Evolutionary conservation across 2,888 invertebrate genomes (phyloP), one percentile per base, ranked within the genome.

Genomic region (Nebria salina): DNA sequence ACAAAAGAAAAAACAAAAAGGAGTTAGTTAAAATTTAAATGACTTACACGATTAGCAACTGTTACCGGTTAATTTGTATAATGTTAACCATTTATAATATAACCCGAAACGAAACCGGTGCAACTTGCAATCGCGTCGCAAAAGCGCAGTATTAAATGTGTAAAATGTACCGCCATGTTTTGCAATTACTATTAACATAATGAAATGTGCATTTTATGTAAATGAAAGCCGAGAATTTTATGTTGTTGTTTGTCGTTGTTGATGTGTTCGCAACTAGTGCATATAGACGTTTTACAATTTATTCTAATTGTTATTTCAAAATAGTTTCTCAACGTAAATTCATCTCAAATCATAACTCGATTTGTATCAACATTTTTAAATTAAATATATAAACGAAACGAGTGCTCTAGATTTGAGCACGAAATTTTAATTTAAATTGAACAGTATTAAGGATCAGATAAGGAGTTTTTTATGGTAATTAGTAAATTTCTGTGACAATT

Each of bases 111-210:
- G 15, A 26, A 70, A 70, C 70, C 25, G 70, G 70, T 26, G 25
- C 20, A 20, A 20, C 26, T 34, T 15, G 66, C 8, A 66, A 20
- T 1, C 20, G 20, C 20, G 20, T 20, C 20, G 20, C 20, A 20
- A 20, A 66, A 25, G 66, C 25, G 13, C 15, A 7, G 66, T 7
- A 25, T 25, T 15, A 66, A 25, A 15, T 66, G 66, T 7, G 6
- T 25, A 5, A 66, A 25, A 15, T 66, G 66, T 25, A 26, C 70
- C 11, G 70, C 70, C 15, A 26, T 70, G 70, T 70, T 26, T 34
- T 34, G 70, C 34, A 70, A 70, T 70, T 70, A 70, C 70, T 70
- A 70, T 70, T 70, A 70, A 70, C 70, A 70, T 70, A 70, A 70
- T 70, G 70, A 15, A 70, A 70, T 70, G 11, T 70, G 70, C 13